Evolutionary conservation across 2,888 invertebrate species (phyloP).

Genomic region (Drosophila putrida): DNA sequence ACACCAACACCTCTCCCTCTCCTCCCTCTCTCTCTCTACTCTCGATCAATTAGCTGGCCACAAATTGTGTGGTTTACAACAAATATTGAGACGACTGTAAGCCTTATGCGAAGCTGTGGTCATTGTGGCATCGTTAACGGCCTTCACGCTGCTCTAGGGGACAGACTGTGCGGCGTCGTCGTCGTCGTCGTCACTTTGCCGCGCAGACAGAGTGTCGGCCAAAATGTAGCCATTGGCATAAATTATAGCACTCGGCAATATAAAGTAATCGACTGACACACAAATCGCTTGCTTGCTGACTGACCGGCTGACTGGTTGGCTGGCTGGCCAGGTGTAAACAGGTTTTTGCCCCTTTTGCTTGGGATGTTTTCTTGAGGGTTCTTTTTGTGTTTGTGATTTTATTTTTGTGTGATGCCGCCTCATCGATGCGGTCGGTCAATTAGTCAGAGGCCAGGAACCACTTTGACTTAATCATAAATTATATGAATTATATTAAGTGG

Average conservation of each 20-base stretch:
- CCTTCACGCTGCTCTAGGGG: conserved; percentile 64
- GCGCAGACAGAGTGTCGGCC: conserved; percentile 70
- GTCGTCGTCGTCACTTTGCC: conserved; percentile 10
- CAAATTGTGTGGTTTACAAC: conserved; percentile 51
- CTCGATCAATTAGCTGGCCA: conserved; percentile 42
- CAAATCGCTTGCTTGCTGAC: conserved; percentile 70
- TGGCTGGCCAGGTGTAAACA: conserved; percentile 64
- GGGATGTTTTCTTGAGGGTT: conserved; percentile 31
- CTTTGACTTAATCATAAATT: conserved; percentile 68
- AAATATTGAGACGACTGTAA: conserved; percentile 8
- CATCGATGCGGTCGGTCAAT: conserved; percentile 67
- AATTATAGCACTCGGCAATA: conserved; percentile 66
- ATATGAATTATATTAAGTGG: conserved; percentile 62
- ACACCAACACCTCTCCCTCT: conserved; percentile 23
- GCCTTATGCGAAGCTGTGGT: conserved; percentile 36
- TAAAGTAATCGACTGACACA: conserved; percentile 74
- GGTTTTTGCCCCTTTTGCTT: conserved; percentile 57
- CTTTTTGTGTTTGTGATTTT: conserved; percentile 11
- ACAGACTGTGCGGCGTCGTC: conserved; percentile 72
- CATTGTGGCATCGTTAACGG: conserved; percentile 38
- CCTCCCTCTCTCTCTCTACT: not conserved
- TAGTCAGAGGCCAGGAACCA: conserved; percentile 73
- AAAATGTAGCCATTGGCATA: conserved; percentile 71
- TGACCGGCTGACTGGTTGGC: too few species aligned
- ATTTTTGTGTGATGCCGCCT: conserved; percentile 11